These are phyloP conservation scores for Perodicticus potto DNA, from an alignment of 2,797 vertebrate genomes.

Conservation along the genomic window DNA sequence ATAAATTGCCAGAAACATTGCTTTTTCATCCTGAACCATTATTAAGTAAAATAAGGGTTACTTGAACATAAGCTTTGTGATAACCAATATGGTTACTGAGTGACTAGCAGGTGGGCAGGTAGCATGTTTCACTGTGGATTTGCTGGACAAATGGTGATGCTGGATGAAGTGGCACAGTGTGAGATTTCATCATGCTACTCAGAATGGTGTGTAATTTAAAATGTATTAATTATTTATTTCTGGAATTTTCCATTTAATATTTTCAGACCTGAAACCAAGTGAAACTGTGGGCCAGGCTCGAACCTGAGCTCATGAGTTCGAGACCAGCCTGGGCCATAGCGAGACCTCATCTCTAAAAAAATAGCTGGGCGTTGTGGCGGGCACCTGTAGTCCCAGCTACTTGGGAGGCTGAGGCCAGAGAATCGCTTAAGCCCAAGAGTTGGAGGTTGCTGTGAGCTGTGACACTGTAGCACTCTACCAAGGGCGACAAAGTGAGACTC, in stretches of 20 bases:
- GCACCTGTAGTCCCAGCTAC: no score
- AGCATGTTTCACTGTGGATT: background rate
- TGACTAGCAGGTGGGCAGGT: background rate
- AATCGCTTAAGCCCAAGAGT: no score
- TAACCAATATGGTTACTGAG: background rate
- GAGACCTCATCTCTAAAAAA: no score
- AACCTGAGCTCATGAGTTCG: no score
- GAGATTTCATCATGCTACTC: background rate
- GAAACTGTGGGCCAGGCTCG: background rate
- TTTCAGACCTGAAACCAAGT: background rate
- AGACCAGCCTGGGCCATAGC: no score
- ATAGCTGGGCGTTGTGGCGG: no score
- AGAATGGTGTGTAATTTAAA: background rate
- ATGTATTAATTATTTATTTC: background rate
- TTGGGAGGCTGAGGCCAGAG: no score
- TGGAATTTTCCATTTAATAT: background rate
- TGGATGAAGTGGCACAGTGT: background rate
- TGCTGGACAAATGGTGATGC: background rate
- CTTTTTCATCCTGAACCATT: background rate
- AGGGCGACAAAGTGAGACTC: no score
- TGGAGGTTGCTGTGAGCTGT: no score
- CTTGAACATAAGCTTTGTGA: background rate
- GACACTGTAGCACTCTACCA: no score
- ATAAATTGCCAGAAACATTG: background rate
- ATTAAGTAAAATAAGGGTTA: background rate